These are phyloP conservation scores for Ranitomeya imitator DNA, from an alignment of 2,113 vertebrate genomes.

Conservation along the genomic window DNA sequence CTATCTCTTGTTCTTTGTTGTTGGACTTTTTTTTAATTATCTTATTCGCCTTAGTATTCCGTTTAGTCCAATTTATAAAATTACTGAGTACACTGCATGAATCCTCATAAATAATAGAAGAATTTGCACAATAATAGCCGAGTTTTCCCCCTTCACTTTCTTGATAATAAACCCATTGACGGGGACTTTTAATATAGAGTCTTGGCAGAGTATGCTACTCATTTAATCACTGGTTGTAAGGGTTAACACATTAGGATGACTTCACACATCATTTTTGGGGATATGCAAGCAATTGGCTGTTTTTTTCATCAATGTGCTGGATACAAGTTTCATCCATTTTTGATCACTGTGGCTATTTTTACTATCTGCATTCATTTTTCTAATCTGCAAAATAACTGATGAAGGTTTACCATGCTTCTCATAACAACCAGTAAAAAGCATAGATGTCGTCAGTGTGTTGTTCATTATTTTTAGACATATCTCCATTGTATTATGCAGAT, in stretches of 20 bases:
- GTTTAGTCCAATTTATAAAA: conserved; percentile 50
- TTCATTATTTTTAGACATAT: too few species aligned
- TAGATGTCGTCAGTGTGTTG: too few species aligned
- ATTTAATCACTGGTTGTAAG: background rate
- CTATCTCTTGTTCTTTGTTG: background rate
- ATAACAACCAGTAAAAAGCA: too few species aligned
- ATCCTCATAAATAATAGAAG: conserved; percentile 47
- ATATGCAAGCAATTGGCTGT: too few species aligned
- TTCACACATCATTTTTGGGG: too few species aligned
- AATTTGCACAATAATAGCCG: background rate
- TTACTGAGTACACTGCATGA: conserved; percentile 14
- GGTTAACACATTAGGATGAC: background rate
- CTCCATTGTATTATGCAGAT: too few species aligned
- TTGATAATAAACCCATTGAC: background rate
- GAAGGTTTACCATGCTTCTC: too few species aligned
- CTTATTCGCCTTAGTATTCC: background rate
- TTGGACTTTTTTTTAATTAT: conserved; percentile 42
- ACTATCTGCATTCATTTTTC: too few species aligned
- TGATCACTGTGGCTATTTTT: too few species aligned
- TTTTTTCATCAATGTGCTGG: too few species aligned
- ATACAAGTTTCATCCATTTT: too few species aligned
- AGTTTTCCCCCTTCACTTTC: background rate
- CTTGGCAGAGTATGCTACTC: background rate
- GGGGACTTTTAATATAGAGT: background rate
- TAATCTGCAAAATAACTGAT: too few species aligned